Evolutionary conservation across 2,797 vertebrate genomes (phyloP).

Genomic region (Enteromius fasciolatus): DNA sequence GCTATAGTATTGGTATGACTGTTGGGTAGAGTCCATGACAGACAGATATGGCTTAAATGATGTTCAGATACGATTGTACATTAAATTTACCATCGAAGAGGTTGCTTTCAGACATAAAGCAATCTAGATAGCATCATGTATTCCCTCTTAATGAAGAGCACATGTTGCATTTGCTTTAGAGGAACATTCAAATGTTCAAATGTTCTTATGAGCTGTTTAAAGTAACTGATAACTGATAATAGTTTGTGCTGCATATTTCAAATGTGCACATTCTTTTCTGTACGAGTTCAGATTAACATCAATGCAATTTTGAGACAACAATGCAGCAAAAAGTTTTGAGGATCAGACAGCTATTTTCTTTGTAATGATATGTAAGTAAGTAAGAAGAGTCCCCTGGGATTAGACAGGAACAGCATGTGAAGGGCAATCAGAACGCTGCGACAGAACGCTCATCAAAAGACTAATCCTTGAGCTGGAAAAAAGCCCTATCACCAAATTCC

Average conservation of each 20-base stretch:
- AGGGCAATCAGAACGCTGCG: background rate
- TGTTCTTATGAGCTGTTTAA: background rate
- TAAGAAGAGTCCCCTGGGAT: slow-evolving; percentile 5
- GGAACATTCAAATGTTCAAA: background rate
- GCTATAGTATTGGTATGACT: background rate
- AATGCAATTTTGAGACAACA: background rate
- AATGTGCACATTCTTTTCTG: background rate
- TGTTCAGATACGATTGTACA: background rate
- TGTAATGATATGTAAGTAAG: background rate
- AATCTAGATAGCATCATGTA: background rate
- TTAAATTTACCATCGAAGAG: background rate
- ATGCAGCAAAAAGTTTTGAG: background rate
- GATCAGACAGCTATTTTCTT: slow-evolving; percentile 1
- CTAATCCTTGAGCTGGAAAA: slow-evolving; percentile 25
- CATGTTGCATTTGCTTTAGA: background rate
- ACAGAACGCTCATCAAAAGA: slow-evolving; percentile 29
- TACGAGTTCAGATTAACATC: background rate
- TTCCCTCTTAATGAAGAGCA: background rate
- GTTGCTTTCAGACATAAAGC: background rate
- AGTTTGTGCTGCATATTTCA: background rate
- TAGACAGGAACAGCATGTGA: background rate
- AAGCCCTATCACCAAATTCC: slow-evolving; percentile 18
- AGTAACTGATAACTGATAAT: background rate
- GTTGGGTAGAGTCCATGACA: background rate
- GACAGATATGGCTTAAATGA: background rate